phyloP scores from a whole-genome alignment of 23 tunicate species.

The Styela clava region DNA sequence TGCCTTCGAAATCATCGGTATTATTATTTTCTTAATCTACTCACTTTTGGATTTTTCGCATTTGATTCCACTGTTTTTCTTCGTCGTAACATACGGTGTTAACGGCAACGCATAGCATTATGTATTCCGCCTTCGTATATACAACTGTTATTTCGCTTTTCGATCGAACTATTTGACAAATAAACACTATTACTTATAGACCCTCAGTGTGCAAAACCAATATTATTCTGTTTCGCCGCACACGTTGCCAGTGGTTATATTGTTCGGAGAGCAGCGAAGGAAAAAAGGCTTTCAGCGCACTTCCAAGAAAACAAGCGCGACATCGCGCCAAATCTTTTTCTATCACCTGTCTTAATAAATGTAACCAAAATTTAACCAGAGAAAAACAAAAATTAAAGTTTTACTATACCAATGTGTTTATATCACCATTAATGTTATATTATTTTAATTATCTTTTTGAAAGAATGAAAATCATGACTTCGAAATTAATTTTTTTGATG shows the following conservation, averaged over 20 bases:
- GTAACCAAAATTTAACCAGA: too few relatives aligned
- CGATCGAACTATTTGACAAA: too few relatives aligned
- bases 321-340: background rate
- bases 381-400: too few relatives aligned
- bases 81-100: slow-evolving; percentile 21
- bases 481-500: too few relatives aligned
- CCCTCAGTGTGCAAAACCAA: background rate
- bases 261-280: background rate
- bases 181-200: background rate
- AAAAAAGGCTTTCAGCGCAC: background rate
- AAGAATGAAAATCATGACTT: too few relatives aligned
- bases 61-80: slow-evolving; percentile 35
- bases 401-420: too few relatives aligned
- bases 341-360: too few relatives aligned
- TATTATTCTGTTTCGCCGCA: background rate
- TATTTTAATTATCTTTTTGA: too few relatives aligned
- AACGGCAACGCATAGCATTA: slow-evolving; percentile 24
- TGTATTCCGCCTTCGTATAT: background rate
- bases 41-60: slow-evolving; percentile 7
- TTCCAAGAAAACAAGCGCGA: background rate
- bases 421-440: too few relatives aligned
- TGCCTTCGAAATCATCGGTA: too few relatives aligned
- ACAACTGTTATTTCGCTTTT: too few relatives aligned
- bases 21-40: too few relatives aligned
- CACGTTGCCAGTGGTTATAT: background rate